Evolutionary conservation across 2,113 vertebrate species (phyloP).

Genomic region (Ciconia boyciana): DNA sequence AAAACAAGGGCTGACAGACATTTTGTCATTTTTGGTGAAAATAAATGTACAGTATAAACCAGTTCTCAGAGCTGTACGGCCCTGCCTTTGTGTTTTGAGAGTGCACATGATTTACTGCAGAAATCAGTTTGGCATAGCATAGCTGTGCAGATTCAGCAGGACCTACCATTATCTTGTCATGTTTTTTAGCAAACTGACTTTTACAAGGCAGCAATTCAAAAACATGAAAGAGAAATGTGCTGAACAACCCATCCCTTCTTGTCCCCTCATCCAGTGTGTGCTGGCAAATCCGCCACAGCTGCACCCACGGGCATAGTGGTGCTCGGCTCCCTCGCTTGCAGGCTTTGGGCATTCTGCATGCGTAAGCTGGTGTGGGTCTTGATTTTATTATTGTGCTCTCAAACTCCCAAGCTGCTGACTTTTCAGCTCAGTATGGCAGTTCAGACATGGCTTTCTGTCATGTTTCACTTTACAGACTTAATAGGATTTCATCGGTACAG

Average conservation of each 20-base stretch:
- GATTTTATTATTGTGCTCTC: not conserved
- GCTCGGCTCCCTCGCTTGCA: rapidly evolving
- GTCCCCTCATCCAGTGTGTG: not conserved
- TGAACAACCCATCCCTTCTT: not conserved
- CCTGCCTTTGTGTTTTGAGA: constrained; percentile 15
- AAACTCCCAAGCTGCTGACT: not conserved
- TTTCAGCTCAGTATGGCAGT: not conserved
- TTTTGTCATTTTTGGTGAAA: constrained; percentile 4
- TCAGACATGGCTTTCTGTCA: not conserved
- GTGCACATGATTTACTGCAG: constrained; percentile 8
- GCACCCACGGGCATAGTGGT: not conserved
- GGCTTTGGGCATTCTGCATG: not conserved
- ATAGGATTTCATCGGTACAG: not conserved
- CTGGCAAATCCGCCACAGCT: not conserved
- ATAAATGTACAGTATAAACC: not conserved
- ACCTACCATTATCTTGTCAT: constrained; percentile 41
- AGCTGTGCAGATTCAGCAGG: constrained; percentile 32
- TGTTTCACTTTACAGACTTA: not conserved
- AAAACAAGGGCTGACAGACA: not conserved
- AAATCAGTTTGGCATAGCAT: not conserved
- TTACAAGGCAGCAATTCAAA: constrained; percentile 37
- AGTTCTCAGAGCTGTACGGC: not conserved
- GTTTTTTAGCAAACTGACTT: constrained; percentile 34
- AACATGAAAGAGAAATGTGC: constrained; percentile 34
- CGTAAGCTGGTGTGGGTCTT: not conserved